Base-by-base conservation (phyloP, 2,797 vertebrate species). In the Lateolabrax maculatus region DNA sequence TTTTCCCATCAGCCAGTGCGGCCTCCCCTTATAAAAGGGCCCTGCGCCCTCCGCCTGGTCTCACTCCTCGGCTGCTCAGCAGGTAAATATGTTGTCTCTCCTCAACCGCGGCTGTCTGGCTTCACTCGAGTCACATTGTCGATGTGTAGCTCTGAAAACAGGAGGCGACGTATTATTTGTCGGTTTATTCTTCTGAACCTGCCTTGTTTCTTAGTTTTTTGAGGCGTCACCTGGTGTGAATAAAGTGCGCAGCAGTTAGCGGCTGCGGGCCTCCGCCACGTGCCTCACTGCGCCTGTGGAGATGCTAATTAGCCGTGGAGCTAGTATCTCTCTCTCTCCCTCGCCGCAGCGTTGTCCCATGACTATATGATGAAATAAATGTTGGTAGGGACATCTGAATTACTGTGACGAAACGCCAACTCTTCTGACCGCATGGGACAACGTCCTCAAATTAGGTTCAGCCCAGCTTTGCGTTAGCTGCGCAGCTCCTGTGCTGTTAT, bases 321-420 rank as follows among this genome's bases (percentile, higher is more conserved):
- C 49, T 62, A 56, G 19, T 27, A 2, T 1, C 1, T 9, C 0
- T 3, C 1, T 2, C 1, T 2, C 6, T 34, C 31, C 31, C 0
- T 1, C 2, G 1, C 2, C 34, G 5, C 13, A 8, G 1, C 7
- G 1, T 1, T 49, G 48, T 69, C 78, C 80, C 83, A 56, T 85
- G 73, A 39, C 4, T 66, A 23, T 15, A 68, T 96, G 95, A 96
- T 94, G 95, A 95, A 51, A 77, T 34, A 46, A 65, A 75, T 95
- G 94, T 96, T 96, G 94, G 94, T 96, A 96, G 95, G 95, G 95
- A 96, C 95, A 96, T 96, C 95, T 95, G 95, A 96, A 0, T 90
- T 8, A 63, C 34, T 18, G 4, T 96, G 95, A 95, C 56, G 94
- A 94, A 91, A 93, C 61, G 87, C 93, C 94, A 95, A 95, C 94